Evolutionary conservation across 2,113 vertebrate genomes (phyloP).

Genomic region (Calypte anna): DNA sequence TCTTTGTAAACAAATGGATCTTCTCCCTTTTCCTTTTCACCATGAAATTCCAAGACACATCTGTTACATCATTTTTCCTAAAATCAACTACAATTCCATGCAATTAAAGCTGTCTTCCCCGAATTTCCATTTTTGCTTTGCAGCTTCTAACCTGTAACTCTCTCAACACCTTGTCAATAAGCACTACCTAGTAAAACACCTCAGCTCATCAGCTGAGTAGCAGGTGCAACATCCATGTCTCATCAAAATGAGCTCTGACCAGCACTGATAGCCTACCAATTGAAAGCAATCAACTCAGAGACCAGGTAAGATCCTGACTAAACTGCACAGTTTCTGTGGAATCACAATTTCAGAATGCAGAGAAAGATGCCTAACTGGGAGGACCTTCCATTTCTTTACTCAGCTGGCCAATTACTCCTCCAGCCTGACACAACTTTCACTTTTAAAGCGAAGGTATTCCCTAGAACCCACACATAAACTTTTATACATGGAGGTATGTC

Average conservation of each 20-base stretch:
- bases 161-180: neutral
- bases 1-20: neutral
- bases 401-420: neutral
- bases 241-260: neutral
- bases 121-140: neutral
- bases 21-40: neutral
- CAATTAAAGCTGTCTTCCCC: neutral
- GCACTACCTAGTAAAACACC: neutral
- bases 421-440: neutral
- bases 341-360: neutral
- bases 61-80: neutral
- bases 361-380: neutral
- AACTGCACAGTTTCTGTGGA: neutral
- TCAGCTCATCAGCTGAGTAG: neutral
- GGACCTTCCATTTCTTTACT: neutral
- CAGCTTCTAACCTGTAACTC: neutral
- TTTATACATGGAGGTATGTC: neutral
- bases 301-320: neutral
- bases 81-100: neutral
- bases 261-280: neutral
- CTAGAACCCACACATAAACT: neutral
- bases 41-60: neutral
- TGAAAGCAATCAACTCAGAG: neutral
- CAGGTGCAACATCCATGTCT: neutral
- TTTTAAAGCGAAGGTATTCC: neutral